Conservation (phyloP, 2,888 invertebrate species). For the Lasioglossum lativentre region DNA sequence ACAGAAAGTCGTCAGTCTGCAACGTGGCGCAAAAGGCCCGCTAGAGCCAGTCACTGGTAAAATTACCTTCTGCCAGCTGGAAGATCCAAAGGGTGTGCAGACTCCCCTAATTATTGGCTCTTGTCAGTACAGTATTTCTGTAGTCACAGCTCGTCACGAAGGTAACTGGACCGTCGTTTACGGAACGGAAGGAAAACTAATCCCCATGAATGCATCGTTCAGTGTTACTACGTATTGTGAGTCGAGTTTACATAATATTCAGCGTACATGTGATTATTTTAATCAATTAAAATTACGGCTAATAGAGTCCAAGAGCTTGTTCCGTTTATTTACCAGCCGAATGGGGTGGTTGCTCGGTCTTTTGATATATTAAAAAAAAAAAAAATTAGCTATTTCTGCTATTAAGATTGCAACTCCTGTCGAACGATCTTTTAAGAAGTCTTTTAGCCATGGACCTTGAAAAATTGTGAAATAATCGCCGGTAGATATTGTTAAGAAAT, state of each 20-base stretch:
- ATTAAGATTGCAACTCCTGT: no score
- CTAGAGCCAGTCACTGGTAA: neutral
- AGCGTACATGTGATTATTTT: neutral
- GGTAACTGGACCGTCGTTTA: slow-evolving; percentile 77
- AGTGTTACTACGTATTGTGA: slow-evolving; percentile 72
- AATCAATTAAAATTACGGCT: no score
- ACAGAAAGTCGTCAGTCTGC: neutral
- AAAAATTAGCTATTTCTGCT: neutral
- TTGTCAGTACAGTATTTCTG: slow-evolving; percentile 66
- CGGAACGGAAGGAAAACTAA: slow-evolving; percentile 57
- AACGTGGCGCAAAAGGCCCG: neutral
- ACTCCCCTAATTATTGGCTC: slow-evolving; percentile 51
- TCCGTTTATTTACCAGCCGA: neutral
- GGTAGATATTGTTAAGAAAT: neutral
- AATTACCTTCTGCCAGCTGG: slow-evolving; percentile 69
- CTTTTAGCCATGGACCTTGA: neutral
- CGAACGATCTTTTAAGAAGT: neutral
- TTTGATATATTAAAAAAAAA: neutral
- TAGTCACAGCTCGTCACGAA: slow-evolving; percentile 70
- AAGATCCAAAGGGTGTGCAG: slow-evolving; percentile 70
- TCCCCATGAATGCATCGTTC: slow-evolving; percentile 53
- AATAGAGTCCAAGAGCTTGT: neutral
- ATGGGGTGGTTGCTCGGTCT: no score
- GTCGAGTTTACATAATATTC: neutral
- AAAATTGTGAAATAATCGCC: neutral